A percentile compares a stretch with the other conserved stretches of the same genome.
These are phyloP conservation scores for Gadus chalcogrammus DNA, from an alignment of 2,113 vertebrate species.

Conservation along the genomic window DNA sequence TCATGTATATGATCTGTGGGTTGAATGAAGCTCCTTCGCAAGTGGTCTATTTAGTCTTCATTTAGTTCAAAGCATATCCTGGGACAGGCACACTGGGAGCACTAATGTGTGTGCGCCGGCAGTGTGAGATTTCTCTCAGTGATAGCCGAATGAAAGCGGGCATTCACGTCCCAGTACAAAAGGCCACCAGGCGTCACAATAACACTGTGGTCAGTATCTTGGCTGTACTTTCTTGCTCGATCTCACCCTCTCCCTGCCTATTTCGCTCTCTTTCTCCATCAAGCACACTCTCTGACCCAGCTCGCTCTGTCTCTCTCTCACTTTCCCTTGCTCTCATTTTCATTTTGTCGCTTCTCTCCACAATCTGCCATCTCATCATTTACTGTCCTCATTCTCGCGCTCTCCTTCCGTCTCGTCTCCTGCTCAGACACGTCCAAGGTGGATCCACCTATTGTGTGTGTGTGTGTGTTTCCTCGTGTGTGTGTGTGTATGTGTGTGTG, in stretches of 20 bases:
- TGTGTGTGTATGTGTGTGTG: conserved; percentile 1
- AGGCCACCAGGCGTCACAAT: conserved; percentile 15
- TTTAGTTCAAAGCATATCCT: too few relatives aligned
- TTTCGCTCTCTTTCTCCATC: neutral
- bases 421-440: too few relatives aligned
- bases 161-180: conserved; percentile 40
- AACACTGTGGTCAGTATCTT: conserved; percentile 13
- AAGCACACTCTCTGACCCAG: neutral
- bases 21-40: too few relatives aligned
- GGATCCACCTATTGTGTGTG: neutral
- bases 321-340: neutral
- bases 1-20: too few relatives aligned
- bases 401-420: too few relatives aligned
- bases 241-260: neutral
- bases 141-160: conserved; percentile 43
- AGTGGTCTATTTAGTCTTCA: too few relatives aligned
- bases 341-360: conserved; percentile 2
- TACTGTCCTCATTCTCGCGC: neutral
- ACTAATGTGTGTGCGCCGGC: conserved; percentile 4
- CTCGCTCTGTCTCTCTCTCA: conserved; percentile 5
- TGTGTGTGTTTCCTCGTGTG: neutral
- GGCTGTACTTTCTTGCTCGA: conserved; percentile 9
- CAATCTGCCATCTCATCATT: neutral
- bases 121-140: conserved; percentile 40
- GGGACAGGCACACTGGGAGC: too few relatives aligned